Base-by-base conservation (phyloP, 2,888 invertebrate genomes). In the Drosophila niveifrons region DNA sequence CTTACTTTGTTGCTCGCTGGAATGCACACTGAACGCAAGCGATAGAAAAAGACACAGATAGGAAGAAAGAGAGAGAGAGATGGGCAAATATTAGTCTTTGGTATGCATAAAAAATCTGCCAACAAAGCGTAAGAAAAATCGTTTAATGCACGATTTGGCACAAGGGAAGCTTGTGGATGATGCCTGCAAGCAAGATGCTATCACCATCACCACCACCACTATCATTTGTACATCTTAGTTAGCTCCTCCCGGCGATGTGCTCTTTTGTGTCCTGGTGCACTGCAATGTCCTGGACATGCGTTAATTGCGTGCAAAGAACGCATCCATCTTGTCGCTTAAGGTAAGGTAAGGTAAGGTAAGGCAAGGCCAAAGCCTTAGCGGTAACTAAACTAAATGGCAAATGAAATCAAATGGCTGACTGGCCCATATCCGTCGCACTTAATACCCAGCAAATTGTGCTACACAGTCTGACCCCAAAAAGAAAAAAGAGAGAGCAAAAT, bases 141-240 rank as follows among this genome's bases (percentile, higher is more conserved):
- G 75, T 83, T 83, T 72, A 75, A 69, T 81, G 70, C 72, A 75
- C 69, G 63, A 82, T 80, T 80, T 80, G 65, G 55, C 59, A 68
- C 50, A 50, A 13, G 55, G 44, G 51, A 41, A 18, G 46, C 28
- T 29, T 2, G 9, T 31, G 29, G 9, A 8, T 31, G 11, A 43
- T 23, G 31, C 39, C 48, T 39, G 6, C 11, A 13, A 23, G 34
- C 47, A 11, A 11, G 28, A 11, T 29, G 9, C 17, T 44, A 23
- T 9, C 28, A 10, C 15, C 17, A 23, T 9, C 28, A 10, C 15
- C 17, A 2, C 6, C 43, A 50, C 36, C 23, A 23, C 23, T 23
- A 23, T 46, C 15, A 15, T 47, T 6, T 11, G 6, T 39, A 10
- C 46, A 36, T 31, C 43, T 13, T 17, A 29, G 43, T 43, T 29